These are phyloP conservation scores for Gnathonemus longibarbis DNA, from an alignment of 2,113 vertebrate species.

Conservation along the genomic window DNA sequence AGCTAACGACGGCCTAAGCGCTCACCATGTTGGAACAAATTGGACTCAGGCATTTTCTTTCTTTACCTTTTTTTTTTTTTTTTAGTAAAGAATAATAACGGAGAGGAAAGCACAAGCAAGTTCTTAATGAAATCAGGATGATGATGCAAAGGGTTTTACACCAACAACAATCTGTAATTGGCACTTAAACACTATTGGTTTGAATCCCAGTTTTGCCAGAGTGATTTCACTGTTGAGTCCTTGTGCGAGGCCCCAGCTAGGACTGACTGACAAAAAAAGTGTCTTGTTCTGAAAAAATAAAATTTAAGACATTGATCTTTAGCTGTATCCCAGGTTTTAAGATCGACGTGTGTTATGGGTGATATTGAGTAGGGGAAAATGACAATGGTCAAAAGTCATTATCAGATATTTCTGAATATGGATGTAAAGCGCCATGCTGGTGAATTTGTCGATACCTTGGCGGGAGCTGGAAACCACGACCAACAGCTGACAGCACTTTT, in stretches of 20 bases:
- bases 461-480: background rate
- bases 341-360: background rate
- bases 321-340: background rate
- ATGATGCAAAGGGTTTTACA: background rate
- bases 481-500: background rate
- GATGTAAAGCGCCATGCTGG: background rate
- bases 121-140: background rate
- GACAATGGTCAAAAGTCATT: background rate
- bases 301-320: background rate
- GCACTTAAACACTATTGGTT: background rate
- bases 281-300: background rate
- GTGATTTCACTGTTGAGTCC: background rate
- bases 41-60: slow-evolving; percentile 33
- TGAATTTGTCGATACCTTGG: background rate
- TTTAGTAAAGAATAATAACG: background rate
- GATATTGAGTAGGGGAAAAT: background rate
- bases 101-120: background rate
- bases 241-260: background rate
- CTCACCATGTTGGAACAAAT: slow-evolving; percentile 38
- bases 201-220: background rate
- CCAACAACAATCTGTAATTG: background rate
- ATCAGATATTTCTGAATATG: background rate
- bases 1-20: slow-evolving; percentile 19
- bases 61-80: slow-evolving; percentile 21
- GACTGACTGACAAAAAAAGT: background rate